Conservation (phyloP, 2,888 invertebrate genomes). For the Aspidiotus rigidus region DNA sequence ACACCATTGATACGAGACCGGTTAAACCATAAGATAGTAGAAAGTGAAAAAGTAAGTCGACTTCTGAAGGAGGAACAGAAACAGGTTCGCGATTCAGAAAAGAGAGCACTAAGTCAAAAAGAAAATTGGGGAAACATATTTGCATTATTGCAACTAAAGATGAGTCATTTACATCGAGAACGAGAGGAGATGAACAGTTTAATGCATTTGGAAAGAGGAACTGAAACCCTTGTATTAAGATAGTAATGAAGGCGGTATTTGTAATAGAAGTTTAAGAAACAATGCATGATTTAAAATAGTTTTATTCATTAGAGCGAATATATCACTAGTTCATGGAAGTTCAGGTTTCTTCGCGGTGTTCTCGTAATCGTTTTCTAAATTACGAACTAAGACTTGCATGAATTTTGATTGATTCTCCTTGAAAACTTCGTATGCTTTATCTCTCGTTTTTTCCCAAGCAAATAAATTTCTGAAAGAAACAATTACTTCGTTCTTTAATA, state of each 20-base stretch:
- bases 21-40: slow-evolving; percentile 52
- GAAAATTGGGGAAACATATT: slow-evolving; percentile 22
- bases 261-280: not conserved
- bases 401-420: slow-evolving; percentile 58
- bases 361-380: slow-evolving; percentile 18
- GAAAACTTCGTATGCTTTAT: slow-evolving; percentile 62
- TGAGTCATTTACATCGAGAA: slow-evolving; percentile 6
- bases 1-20: slow-evolving; percentile 48
- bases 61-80: slow-evolving; percentile 45
- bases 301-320: not conserved
- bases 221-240: slow-evolving; percentile 23
- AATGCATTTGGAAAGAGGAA: slow-evolving; percentile 24
- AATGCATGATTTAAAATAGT: not conserved
- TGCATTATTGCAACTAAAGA: slow-evolving; percentile 13
- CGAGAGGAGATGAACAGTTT: slow-evolving; percentile 9
- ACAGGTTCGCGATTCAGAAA: slow-evolving; percentile 40
- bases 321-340: no score
- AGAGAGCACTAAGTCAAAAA: slow-evolving; percentile 10
- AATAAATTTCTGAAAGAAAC: slow-evolving; percentile 55
- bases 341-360: slow-evolving; percentile 7
- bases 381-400: slow-evolving; percentile 59
- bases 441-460: slow-evolving; percentile 63
- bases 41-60: slow-evolving; percentile 50
- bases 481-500: no score
- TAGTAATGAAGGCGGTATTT: not conserved